Percentiles rank a stretch among this genome's conserved stretches.
phyloP scores from a whole-genome alignment of 1,140 invertebrate species.

The Formica selysi region DNA sequence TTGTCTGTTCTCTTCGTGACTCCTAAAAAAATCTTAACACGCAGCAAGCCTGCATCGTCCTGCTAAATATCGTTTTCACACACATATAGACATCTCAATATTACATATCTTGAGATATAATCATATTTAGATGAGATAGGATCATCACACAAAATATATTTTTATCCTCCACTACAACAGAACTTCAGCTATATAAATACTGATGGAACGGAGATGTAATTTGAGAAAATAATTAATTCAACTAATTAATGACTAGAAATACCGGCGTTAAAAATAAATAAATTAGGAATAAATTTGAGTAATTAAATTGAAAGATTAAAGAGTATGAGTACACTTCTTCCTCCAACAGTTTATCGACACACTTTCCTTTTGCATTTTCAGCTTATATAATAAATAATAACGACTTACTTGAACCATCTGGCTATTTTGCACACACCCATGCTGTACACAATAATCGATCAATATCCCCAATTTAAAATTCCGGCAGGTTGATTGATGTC shows the following conservation, averaged over 20 bases:
- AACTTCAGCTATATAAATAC: not conserved
- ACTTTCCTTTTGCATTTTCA: not conserved
- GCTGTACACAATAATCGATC: constrained; percentile 55
- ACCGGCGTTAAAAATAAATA: not conserved
- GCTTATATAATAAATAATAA: not conserved
- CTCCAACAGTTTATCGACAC: too few relatives aligned
- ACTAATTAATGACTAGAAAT: not conserved
- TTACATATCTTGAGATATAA: not conserved
- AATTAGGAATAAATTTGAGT: not conserved
- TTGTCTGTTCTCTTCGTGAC: not conserved
- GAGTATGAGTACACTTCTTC: not conserved
- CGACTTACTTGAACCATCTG: constrained; percentile 81
- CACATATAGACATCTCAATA: not conserved
- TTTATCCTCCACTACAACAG: not conserved
- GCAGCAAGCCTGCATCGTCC: not conserved
- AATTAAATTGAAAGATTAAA: not conserved
- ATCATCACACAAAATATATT: not conserved
- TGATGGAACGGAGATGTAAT: not conserved
- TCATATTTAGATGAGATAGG: not conserved
- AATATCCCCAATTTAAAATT: constrained; percentile 46
- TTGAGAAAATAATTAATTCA: not conserved
- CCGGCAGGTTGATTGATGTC: constrained; percentile 54
- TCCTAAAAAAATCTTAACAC: not conserved
- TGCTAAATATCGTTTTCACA: not conserved
- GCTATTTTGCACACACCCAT: constrained; percentile 81